A percentile compares a stretch with the other conserved stretches of the same genome.
These are phyloP conservation scores for Caenorhabditis wallacei DNA, from an alignment of 2,888 invertebrate species.

Conservation along the genomic window DNA sequence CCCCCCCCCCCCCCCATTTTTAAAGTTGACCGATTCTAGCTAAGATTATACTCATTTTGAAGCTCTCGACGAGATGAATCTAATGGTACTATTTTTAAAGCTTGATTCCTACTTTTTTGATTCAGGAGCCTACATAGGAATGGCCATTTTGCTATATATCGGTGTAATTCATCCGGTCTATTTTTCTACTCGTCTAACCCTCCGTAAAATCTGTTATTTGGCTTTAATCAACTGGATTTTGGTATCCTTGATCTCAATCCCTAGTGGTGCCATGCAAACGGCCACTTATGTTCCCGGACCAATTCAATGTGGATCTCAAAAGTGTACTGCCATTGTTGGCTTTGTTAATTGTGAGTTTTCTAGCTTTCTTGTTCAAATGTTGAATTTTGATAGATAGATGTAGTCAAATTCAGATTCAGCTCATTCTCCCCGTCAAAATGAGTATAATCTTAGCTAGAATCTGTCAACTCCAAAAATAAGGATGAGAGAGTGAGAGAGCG, in stretches of 20 bases:
- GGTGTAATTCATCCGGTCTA: slow-evolving; percentile 46
- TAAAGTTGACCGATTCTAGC: too few species aligned
- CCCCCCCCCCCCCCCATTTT: too few species aligned
- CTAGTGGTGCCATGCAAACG: slow-evolving; percentile 26
- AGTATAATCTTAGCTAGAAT: too few species aligned
- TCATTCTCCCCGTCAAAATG: too few species aligned
- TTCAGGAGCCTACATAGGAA: slow-evolving; percentile 49
- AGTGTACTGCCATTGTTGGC: slow-evolving; percentile 30
- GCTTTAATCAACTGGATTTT: not conserved
- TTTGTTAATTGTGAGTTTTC: slow-evolving; percentile 32
- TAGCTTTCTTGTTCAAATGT: not conserved
- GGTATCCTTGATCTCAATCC: slow-evolving; percentile 23
- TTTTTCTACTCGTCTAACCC: slow-evolving; percentile 31
- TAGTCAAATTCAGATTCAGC: too few species aligned
- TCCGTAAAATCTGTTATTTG: slow-evolving; percentile 31
- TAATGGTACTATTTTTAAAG: too few species aligned
- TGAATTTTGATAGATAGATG: too few species aligned
- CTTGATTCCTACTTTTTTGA: too few species aligned
- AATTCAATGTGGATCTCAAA: slow-evolving; percentile 40
- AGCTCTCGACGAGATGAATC: too few species aligned
- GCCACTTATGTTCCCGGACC: slow-evolving; percentile 36
- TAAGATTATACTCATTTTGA: too few species aligned
- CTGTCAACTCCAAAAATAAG: too few species aligned
- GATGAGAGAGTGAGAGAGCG: too few species aligned
- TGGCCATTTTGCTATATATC: slow-evolving; percentile 44